Evolutionary conservation across 2,797 vertebrate genomes (phyloP).

Genomic region (Glyptemys insculpta): DNA sequence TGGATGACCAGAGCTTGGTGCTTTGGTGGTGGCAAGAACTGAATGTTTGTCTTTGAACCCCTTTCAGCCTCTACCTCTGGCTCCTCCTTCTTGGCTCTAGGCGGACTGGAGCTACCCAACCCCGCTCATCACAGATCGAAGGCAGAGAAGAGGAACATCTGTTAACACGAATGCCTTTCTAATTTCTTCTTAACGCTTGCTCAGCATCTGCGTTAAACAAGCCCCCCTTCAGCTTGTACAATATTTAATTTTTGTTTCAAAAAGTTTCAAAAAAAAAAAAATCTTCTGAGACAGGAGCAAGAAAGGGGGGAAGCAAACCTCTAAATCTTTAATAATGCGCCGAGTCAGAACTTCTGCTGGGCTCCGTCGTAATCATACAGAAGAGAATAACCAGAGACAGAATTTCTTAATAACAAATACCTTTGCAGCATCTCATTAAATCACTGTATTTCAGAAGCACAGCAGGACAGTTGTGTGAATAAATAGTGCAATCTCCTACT

Average conservation of each 20-base stretch:
- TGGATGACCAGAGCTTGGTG: neutral
- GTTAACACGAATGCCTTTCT: constrained; percentile 77
- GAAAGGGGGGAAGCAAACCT: constrained; percentile 38
- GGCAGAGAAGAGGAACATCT: constrained; percentile 76
- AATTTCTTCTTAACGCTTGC: constrained; percentile 72
- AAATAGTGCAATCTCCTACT: constrained; percentile 81
- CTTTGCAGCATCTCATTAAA: constrained; percentile 84
- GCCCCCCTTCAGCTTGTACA: constrained; percentile 65
- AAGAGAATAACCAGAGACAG: constrained; percentile 62
- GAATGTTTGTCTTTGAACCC: neutral
- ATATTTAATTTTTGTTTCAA: constrained; percentile 74
- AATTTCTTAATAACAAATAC: constrained; percentile 79
- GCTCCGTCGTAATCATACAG: constrained; percentile 23
- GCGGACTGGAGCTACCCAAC: neutral
- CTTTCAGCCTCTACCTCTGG: neutral
- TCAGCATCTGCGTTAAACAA: constrained; percentile 71
- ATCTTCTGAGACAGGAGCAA: constrained; percentile 23
- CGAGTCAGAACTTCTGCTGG: constrained; percentile 62
- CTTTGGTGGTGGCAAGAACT: neutral
- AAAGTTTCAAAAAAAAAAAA: constrained; percentile 63
- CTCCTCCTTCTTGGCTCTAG: neutral
- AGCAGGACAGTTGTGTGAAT: constrained; percentile 82
- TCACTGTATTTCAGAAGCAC: constrained; percentile 79
- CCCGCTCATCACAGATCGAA: constrained; percentile 2
- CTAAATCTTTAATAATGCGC: constrained; percentile 68